Base-by-base conservation (phyloP, 1,140 invertebrate genomes). In the Acromyrmex charruanus region DNA sequence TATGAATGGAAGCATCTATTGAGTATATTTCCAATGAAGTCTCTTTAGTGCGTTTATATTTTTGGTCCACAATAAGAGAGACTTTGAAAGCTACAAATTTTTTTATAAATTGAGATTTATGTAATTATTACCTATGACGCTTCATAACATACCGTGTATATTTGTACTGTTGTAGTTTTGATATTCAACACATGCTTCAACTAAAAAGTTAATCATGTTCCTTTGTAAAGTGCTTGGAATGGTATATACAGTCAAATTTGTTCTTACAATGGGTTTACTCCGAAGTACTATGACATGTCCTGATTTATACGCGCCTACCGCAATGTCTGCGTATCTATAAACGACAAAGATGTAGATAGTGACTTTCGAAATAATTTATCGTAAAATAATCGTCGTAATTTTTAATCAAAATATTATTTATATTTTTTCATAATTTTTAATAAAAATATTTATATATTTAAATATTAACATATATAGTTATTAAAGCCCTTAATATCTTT, bases 271-370 rank as follows among this genome's bases (percentile, higher is more conserved):
- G 1, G 96, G 96, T 89, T 96, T 94, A 21, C 96, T 96, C 39
- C 95, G 94, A 59, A 97, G 95, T 25, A 97, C 61, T 53, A 96
- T 95, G 1, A 95, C 95, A 55, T 96, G 95, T 51, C 94, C 95
- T n/a, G 96, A 96, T 72, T 96, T 96, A 44, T 96, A 96, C 0
- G 97, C 96, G 3, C 97, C 97, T 14, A 97, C 92, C 2, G 96
- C 97, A 65, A 97, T 92, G 93, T 97, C 96, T 53, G 80, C 53
- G 77, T 91, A 93, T 5, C 93, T 93, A 16, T 21, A 10, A 80
- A 35, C 12, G 3, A 12, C 9, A 61, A 7, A 16, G 14, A 77
- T 18, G 21, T 51, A 68, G 39, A 66, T 18, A 9, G 1, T 9
- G n/a, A 39, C 4, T 44, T 51, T 14, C 39, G 63, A 21, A 51